Evolutionary conservation across 2,797 vertebrate genomes (phyloP).

Genomic region (Microhierax caerulescens): DNA sequence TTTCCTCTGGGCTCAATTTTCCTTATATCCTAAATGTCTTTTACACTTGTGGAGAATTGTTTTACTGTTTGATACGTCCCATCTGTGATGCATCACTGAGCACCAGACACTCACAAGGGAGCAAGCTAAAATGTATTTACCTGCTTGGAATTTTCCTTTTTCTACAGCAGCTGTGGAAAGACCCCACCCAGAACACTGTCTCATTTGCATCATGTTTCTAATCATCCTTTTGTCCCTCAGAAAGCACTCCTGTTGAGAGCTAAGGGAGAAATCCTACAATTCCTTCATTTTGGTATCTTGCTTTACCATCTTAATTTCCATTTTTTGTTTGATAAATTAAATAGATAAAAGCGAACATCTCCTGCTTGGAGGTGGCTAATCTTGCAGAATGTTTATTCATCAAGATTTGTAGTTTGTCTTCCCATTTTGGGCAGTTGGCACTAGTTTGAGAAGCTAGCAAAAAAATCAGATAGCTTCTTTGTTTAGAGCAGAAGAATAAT

Average conservation of each 20-base stretch:
- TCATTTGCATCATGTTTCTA: conserved; percentile 39
- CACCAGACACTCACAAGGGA: conserved; percentile 21
- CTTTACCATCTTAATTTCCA: conserved; percentile 55
- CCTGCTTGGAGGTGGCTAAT: conserved; percentile 48
- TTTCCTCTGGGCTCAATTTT: conserved; percentile 57
- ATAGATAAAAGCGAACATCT: conserved; percentile 44
- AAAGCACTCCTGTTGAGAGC: conserved; percentile 23
- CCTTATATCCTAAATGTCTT: conserved; percentile 29
- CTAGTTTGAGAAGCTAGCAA: conserved; percentile 4
- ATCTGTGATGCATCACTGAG: conserved; percentile 30
- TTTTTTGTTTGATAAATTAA: conserved; percentile 63
- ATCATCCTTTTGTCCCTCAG: conserved; percentile 43
- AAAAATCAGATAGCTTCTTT: neutral
- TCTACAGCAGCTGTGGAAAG: neutral
- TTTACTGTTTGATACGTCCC: conserved; percentile 36
- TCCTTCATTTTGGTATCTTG: conserved; percentile 51
- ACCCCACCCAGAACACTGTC: conserved; percentile 6
- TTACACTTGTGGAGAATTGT: conserved; percentile 17
- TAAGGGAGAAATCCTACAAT: neutral
- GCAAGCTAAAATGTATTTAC: conserved; percentile 18
- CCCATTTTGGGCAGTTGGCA: conserved; percentile 7
- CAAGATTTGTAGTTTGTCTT: conserved; percentile 31
- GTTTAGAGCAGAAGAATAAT: conserved; percentile 27
- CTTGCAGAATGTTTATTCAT: conserved; percentile 60
- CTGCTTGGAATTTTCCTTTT: conserved; percentile 35